Conservation (phyloP, 2,113 vertebrate genomes). For the Erythrocebus patas region DNA sequence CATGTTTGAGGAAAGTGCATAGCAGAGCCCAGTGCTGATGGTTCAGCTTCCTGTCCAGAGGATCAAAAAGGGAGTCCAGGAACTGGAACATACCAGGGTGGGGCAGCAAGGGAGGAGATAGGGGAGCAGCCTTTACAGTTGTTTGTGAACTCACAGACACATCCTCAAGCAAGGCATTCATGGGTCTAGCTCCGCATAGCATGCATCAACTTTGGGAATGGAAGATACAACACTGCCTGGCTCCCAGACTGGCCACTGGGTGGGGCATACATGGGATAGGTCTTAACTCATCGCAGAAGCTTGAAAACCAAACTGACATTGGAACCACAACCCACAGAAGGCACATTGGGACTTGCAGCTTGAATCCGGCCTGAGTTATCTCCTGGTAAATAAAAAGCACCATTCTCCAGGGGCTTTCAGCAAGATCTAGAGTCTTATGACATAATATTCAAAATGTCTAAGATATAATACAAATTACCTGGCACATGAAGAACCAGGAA, state of each 20-base stretch:
- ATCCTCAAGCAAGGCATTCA: fast-evolving
- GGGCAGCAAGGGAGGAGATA: neutral
- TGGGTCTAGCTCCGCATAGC: neutral
- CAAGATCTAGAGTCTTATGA: fast-evolving
- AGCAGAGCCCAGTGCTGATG: neutral
- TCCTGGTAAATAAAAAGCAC: neutral
- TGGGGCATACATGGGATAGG: no score
- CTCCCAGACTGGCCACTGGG: neutral
- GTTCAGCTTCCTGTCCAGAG: neutral
- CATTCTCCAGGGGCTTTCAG: neutral
- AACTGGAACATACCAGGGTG: neutral
- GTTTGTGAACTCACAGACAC: neutral
- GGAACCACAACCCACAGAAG: neutral
- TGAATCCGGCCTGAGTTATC: neutral
- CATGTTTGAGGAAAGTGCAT: neutral
- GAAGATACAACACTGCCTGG: neutral
- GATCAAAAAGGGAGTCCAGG: neutral
- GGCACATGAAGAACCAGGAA: neutral
- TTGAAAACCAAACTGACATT: neutral
- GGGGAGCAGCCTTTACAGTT: neutral
- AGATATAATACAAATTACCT: neutral
- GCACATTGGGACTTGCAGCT: neutral
- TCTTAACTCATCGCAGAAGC: neutral
- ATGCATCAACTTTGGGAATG: no score
- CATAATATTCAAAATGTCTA: neutral